Evolutionary conservation across 2,797 vertebrate genomes (phyloP).

Genomic region (Protosalanx chinensis): DNA sequence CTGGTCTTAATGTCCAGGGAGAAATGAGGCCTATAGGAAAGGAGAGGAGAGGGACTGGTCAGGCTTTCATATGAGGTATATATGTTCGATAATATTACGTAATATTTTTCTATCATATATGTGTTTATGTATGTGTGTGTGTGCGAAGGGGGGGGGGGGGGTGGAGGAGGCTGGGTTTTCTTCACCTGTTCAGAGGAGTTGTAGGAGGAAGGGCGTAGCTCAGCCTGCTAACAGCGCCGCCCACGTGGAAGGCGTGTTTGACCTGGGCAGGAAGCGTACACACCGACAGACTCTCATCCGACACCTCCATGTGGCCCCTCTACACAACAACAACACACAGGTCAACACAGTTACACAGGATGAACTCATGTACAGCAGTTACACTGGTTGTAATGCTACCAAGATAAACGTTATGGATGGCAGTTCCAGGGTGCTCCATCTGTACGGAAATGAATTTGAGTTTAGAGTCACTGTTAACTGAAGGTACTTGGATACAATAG

Average conservation of each 20-base stretch:
- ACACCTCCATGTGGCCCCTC: slow-evolving; percentile 40
- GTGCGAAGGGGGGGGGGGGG: neutral
- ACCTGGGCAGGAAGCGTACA: slow-evolving; percentile 59
- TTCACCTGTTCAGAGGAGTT: slow-evolving; percentile 76
- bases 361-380: neutral
- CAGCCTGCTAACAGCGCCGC: slow-evolving; percentile 74
- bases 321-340: slow-evolving; percentile 51
- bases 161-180: neutral
- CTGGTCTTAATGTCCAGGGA: slow-evolving; percentile 81
- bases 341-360: neutral
- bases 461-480: neutral
- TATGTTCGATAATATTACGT: neutral
- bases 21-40: slow-evolving; percentile 81
- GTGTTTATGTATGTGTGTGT: neutral
- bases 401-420: neutral
- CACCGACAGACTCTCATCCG: slow-evolving; percentile 48
- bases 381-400: neutral
- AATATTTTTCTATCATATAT: neutral
- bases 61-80: neutral
- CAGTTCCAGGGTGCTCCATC: neutral
- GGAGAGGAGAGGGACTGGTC: neutral
- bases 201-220: slow-evolving; percentile 73
- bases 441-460: neutral
- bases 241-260: slow-evolving; percentile 73
- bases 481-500: neutral